A percentile compares a stretch with the other conserved stretches of the same genome.
Evolutionary conservation across 2,888 invertebrate genomes (phyloP).

Genomic region (Neocrepidodera transversa): DNA sequence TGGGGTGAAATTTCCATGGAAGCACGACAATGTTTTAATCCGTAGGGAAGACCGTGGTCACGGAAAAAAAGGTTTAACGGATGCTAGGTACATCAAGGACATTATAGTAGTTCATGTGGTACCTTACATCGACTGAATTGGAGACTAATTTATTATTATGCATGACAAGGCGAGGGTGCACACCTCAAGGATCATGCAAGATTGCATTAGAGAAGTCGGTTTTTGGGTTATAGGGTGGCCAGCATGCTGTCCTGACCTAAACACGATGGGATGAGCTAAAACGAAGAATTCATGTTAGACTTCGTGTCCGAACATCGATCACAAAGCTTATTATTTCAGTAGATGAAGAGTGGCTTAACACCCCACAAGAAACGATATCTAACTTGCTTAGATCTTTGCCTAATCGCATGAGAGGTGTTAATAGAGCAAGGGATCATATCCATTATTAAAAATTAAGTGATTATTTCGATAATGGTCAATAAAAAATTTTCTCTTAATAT

Average conservation of each 20-base stretch:
- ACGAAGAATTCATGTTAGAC: background rate
- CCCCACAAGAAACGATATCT: background rate
- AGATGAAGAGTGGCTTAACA: background rate
- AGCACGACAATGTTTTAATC: conserved; percentile 20
- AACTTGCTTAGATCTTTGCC: background rate
- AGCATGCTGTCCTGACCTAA: background rate
- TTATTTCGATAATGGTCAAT: background rate
- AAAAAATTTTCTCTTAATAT: background rate
- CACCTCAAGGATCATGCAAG: conserved; percentile 34
- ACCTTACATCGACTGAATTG: conserved; percentile 28
- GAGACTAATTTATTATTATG: conserved; percentile 26
- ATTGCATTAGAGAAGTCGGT: conserved; percentile 12
- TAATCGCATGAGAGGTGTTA: background rate
- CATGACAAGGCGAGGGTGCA: conserved; percentile 29
- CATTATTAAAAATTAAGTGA: background rate
- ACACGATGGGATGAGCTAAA: background rate
- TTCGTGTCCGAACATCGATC: background rate
- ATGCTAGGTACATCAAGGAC: conserved; percentile 29
- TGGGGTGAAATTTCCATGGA: conserved; percentile 19
- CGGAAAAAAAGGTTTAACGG: conserved; percentile 10
- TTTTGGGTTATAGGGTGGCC: background rate
- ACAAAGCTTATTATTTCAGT: background rate
- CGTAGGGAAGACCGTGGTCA: conserved; percentile 21
- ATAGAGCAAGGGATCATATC: background rate
- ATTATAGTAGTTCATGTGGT: conserved; percentile 32